Evolutionary conservation across 2,888 invertebrate species (phyloP).

Genomic region (Calameuta idolon): DNA sequence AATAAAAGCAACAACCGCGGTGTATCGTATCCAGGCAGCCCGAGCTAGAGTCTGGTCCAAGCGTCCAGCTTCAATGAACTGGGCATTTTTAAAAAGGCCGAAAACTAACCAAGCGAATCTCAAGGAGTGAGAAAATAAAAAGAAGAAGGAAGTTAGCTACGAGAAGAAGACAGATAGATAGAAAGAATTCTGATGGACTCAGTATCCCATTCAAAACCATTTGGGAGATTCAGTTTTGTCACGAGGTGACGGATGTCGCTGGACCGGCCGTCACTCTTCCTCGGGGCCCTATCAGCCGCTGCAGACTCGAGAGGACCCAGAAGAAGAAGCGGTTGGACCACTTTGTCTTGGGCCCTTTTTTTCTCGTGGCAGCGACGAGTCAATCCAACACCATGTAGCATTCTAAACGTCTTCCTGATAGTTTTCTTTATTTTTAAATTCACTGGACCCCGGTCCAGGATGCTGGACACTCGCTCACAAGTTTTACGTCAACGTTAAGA

Average conservation of each 20-base stretch:
- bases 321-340: constrained; percentile 60
- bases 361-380: constrained; percentile 48
- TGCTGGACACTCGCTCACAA: background rate
- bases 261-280: constrained; percentile 47
- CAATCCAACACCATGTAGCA: constrained; percentile 49
- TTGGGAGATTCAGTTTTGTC: constrained; percentile 35
- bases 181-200: constrained; percentile 14
- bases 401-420: background rate
- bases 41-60: constrained; percentile 10
- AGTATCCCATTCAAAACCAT: background rate
- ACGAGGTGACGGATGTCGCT: constrained; percentile 45
- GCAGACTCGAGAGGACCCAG: constrained; percentile 16
- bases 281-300: constrained; percentile 32
- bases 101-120: background rate
- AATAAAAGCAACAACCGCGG: background rate
- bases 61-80: constrained; percentile 9
- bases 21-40: background rate
- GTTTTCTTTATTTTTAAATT: background rate
- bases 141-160: constrained; percentile 14
- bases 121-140: constrained; percentile 7
- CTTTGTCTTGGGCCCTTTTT: constrained; percentile 51
- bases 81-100: background rate
- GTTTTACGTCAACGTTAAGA: background rate
- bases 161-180: constrained; percentile 4
- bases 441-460: background rate